These are phyloP conservation scores for Iphiclides podalirius DNA, from an alignment of 2,888 invertebrate species.

Conservation along the genomic window DNA sequence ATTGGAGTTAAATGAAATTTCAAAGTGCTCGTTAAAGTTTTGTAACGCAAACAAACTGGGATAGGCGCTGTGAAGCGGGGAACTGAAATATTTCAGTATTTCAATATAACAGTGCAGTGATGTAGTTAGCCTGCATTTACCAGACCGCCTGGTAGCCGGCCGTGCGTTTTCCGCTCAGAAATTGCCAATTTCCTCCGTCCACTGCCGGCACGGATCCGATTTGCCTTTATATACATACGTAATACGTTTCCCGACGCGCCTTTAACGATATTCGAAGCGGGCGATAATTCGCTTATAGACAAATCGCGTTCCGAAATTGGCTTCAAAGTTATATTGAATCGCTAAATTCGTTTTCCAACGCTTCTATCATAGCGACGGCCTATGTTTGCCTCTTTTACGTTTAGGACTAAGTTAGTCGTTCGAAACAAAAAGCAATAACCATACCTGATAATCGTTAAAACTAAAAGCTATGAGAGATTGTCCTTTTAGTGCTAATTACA, in stretches of 20 bases:
- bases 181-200: conserved; percentile 67
- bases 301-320: conserved; percentile 2
- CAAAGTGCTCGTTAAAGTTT: neutral
- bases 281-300: conserved; percentile 16
- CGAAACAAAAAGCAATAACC: too few species aligned
- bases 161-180: conserved; percentile 42
- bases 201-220: conserved; percentile 38
- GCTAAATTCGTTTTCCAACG: neutral
- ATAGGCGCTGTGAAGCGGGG: conserved; percentile 4
- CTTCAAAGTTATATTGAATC: neutral
- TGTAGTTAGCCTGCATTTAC: conserved; percentile 18
- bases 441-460: too few species aligned
- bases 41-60: neutral
- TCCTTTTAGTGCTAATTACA: too few species aligned
- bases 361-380: neutral
- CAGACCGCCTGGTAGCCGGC: conserved; percentile 18
- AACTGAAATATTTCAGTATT: neutral
- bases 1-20: too few species aligned
- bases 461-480: too few species aligned
- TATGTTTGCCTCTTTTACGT: too few species aligned
- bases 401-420: too few species aligned
- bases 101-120: conserved; percentile 3
- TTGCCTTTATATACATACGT: conserved; percentile 37
- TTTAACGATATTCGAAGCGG: conserved; percentile 24
- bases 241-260: conserved; percentile 37